Evolutionary conservation across 2,113 vertebrate species (phyloP).

Genomic region (Rhegmatorhina hoffmannsi): DNA sequence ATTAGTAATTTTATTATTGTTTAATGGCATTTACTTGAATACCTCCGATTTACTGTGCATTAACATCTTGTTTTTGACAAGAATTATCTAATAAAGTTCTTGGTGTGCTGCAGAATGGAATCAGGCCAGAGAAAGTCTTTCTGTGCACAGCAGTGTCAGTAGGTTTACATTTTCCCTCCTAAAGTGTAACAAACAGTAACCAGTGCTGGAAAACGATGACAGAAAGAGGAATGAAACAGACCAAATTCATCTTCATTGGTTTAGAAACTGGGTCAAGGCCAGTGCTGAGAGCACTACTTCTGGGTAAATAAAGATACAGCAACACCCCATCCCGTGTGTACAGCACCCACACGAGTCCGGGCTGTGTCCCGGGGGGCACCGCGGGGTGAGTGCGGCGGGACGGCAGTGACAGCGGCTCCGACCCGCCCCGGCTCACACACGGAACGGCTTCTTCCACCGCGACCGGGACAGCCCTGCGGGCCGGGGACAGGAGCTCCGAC

Average conservation of each 20-base stretch:
- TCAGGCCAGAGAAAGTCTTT: neutral
- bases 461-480: neutral
- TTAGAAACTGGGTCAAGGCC: neutral
- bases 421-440: rapidly evolving
- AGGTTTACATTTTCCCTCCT: neutral
- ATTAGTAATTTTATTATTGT: neutral
- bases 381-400: neutral
- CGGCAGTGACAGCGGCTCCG: rapidly evolving
- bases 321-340: neutral
- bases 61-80: neutral
- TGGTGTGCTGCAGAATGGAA: neutral
- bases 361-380: too few relatives aligned
- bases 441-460: rapidly evolving
- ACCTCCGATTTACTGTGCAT: neutral
- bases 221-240: neutral
- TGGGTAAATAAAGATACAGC: neutral
- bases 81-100: neutral
- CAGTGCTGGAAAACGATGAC: neutral
- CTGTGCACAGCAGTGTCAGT: neutral
- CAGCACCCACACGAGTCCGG: neutral
- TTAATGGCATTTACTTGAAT: neutral
- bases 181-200: neutral
- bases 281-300: neutral
- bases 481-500: neutral
- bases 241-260: neutral